phyloP scores from a whole-genome alignment of 2,888 invertebrate species.

The Branchipolynoe longqiensis region DNA sequence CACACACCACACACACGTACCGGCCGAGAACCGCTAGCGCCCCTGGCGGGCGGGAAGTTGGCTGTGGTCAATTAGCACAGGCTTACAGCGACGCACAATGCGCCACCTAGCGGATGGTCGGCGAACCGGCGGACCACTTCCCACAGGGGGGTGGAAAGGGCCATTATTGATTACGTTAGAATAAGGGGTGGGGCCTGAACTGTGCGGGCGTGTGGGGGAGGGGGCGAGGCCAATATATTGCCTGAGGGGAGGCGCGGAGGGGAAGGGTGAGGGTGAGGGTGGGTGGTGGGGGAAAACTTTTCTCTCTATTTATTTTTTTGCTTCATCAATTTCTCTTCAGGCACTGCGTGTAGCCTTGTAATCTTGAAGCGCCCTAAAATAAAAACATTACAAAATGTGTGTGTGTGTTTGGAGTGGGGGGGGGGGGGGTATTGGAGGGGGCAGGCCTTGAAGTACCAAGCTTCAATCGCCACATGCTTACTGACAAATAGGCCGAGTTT shows the following conservation, averaged over 20 bases:
- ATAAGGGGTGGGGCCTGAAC: no score
- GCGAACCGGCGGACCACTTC: not conserved
- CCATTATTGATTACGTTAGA: constrained; percentile 37
- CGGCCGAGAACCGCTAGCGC: constrained; percentile 24
- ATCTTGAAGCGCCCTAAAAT: not conserved
- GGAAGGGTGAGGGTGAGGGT: no score
- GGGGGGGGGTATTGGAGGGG: not conserved
- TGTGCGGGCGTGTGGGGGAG: not conserved
- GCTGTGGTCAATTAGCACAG: constrained; percentile 12
- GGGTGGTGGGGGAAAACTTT: constrained; percentile 9
- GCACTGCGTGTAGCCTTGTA: not conserved
- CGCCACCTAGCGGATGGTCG: not conserved
- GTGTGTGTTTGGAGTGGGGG: not conserved
- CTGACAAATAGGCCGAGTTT: no score
- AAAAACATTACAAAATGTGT: not conserved
- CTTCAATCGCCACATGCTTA: no score
- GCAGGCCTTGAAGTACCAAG: not conserved
- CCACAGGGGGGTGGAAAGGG: not conserved
- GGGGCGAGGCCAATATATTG: not conserved
- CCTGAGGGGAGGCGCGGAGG: no score
- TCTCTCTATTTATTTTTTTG: not conserved
- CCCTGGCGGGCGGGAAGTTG: not conserved
- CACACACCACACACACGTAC: no score
- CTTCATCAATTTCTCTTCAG: not conserved
- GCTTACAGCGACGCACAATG: constrained; percentile 5